A percentile compares a stretch with the other conserved stretches of the same genome.
phyloP scores from a whole-genome alignment of 2,113 vertebrate genomes.

The Onychostoma macrolepis region DNA sequence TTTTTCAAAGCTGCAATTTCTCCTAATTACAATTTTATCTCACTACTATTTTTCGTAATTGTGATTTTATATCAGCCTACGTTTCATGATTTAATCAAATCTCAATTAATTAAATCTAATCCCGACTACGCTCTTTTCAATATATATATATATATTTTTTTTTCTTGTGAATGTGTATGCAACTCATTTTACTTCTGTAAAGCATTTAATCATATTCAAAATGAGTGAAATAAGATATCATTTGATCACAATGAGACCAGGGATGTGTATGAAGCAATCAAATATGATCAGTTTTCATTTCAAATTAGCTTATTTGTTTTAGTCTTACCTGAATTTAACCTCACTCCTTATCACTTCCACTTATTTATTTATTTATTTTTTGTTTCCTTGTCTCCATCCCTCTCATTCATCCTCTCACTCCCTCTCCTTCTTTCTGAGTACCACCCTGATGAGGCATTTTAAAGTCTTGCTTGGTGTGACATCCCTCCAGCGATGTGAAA shows the following conservation, averaged over 20 bases:
- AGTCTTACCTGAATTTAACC: not conserved
- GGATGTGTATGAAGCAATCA: not conserved
- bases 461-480: slow-evolving; percentile 62
- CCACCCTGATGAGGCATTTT: slow-evolving; percentile 59
- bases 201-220: not conserved
- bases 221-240: not conserved
- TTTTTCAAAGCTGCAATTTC: too few relatives aligned
- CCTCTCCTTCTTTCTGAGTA: slow-evolving; percentile 49
- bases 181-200: not conserved
- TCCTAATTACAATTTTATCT: not conserved
- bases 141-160: too few relatives aligned
- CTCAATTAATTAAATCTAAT: too few relatives aligned
- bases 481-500: slow-evolving; percentile 67
- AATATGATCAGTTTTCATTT: not conserved
- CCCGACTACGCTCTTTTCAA: too few relatives aligned
- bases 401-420: not conserved
- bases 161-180: not conserved
- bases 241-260: not conserved
- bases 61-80: not conserved
- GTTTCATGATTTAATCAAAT: too few relatives aligned
- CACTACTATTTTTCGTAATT: not conserved
- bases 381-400: not conserved
- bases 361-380: not conserved
- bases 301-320: too few relatives aligned
- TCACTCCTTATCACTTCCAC: not conserved